Conservation (phyloP, 2,113 vertebrate genomes). For the Amphiprion percula region DNA sequence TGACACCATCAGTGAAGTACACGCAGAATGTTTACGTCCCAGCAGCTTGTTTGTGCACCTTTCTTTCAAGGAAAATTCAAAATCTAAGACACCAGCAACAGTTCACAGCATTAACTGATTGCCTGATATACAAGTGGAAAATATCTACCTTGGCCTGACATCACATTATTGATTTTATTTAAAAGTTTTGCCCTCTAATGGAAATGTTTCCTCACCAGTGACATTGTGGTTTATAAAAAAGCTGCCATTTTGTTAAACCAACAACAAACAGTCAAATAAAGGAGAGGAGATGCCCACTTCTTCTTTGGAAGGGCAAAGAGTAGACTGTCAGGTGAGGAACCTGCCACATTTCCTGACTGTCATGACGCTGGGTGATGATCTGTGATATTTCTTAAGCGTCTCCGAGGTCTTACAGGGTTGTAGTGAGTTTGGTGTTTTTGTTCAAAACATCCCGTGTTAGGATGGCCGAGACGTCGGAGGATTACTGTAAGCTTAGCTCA, state of each 20-base stretch:
- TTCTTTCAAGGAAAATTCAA: constrained; percentile 24
- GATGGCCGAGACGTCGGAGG: constrained; percentile 73
- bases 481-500: constrained; percentile 83
- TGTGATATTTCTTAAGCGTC: constrained; percentile 69
- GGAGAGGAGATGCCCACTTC: constrained; percentile 9
- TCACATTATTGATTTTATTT: neutral
- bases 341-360: constrained; percentile 34
- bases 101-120: constrained; percentile 9
- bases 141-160: neutral
- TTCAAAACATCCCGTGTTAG: constrained; percentile 81
- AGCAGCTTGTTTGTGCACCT: constrained; percentile 65
- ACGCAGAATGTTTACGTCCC: constrained; percentile 73
- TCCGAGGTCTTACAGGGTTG: constrained; percentile 66
- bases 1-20: constrained; percentile 78
- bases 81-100: neutral
- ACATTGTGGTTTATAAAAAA: constrained; percentile 9
- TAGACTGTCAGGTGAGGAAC: constrained; percentile 28
- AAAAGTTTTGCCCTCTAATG: neutral
- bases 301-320: constrained; percentile 1
- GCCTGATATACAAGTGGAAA: neutral
- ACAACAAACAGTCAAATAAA: constrained; percentile 3
- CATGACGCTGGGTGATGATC: constrained; percentile 61
- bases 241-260: constrained; percentile 6
- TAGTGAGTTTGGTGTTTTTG: constrained; percentile 81
- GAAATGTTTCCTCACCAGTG: neutral